Percentiles rank a stretch among this genome's conserved stretches.
Conservation (phyloP, 1,140 invertebrate genomes). For the Leptinotarsa undecemlineata region DNA sequence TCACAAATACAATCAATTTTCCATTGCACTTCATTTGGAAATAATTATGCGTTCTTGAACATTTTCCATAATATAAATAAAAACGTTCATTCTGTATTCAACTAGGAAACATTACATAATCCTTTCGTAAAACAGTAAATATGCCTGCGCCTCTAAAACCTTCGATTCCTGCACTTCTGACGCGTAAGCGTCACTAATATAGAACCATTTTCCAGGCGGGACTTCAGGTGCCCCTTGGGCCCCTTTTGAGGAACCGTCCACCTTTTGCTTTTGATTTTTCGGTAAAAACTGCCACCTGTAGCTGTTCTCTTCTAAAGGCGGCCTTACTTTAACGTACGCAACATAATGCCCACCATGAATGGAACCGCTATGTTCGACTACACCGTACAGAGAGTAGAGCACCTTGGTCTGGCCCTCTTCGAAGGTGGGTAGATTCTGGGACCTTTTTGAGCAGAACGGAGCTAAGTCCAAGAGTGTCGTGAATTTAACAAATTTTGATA, state of each 20-base stretch:
- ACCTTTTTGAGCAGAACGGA: conserved; percentile 84
- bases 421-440: conserved; percentile 68
- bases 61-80: conserved; percentile 6
- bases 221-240: conserved; percentile 55
- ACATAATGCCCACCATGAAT: conserved; percentile 93
- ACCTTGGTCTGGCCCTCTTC: conserved; percentile 68
- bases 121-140: conserved; percentile 95
- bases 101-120: conserved; percentile 63
- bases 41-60: not conserved
- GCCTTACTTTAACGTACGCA: conserved; percentile 86
- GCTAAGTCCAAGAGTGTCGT: conserved; percentile 84
- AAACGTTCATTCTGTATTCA: not conserved
- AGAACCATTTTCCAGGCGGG: conserved; percentile 87
- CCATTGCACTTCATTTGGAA: not conserved
- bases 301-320: conserved; percentile 62
- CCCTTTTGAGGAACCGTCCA: conserved; percentile 47
- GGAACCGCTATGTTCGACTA: conserved; percentile 92
- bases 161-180: conserved; percentile 76
- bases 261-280: conserved; percentile 58
- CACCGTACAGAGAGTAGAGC: conserved; percentile 89
- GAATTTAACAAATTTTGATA: conserved; percentile 86
- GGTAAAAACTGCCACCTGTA: conserved; percentile 72
- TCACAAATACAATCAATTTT: not conserved
- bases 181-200: conserved; percentile 88
- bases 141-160: conserved; percentile 90